Evolutionary conservation across 30 jellyfish, hydroid and myxozoan species (phyloP).

Genomic region (Hydractinia echinata): DNA sequence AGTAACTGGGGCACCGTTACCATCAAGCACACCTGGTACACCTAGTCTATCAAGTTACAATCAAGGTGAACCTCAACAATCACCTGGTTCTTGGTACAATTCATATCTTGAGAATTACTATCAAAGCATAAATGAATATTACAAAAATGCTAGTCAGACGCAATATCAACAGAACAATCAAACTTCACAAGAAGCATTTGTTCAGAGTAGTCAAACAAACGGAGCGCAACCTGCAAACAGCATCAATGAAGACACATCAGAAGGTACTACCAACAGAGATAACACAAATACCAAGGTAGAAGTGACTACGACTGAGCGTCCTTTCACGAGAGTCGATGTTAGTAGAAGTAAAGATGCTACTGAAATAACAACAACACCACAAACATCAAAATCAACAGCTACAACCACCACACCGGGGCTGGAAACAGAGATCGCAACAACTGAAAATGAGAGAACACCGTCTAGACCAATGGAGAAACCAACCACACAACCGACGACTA

Average conservation of each 20-base stretch:
- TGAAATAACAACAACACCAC: slow-evolving; percentile 1
- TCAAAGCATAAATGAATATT: neutral
- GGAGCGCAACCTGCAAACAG: neutral
- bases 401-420: slow-evolving; percentile 10
- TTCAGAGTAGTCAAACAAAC: neutral
- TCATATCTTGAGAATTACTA: neutral
- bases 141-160: neutral
- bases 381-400: neutral
- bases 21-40: too few species aligned
- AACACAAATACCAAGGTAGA: neutral
- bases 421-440: slow-evolving; percentile 26
- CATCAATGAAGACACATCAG: neutral
- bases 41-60: too few species aligned
- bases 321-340: neutral
- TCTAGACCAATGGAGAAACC: neutral
- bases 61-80: too few species aligned
- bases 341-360: neutral
- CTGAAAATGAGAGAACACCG: slow-evolving; percentile 13
- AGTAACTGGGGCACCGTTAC: too few species aligned
- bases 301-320: neutral
- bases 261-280: neutral
- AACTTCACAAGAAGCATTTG: neutral
- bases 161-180: neutral
- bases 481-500: slow-evolving; percentile 11
- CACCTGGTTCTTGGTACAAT: neutral